These are phyloP conservation scores for Emydura subglobosa DNA, from an alignment of 2,113 vertebrate species.

Conservation along the genomic window DNA sequence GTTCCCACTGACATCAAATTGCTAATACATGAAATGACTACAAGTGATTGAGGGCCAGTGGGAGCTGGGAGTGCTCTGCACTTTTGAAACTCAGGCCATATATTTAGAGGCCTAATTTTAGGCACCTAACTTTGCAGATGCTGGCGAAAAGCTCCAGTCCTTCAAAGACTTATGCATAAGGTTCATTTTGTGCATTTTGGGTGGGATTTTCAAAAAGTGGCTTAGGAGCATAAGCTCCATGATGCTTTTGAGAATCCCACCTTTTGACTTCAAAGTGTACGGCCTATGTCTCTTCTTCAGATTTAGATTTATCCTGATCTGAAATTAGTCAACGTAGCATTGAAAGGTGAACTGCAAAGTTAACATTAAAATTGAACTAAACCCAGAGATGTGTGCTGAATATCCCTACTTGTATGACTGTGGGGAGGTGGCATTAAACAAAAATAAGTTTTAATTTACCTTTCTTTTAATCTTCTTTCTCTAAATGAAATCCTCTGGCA, in stretches of 20 bases:
- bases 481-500: background rate
- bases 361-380: fast-evolving
- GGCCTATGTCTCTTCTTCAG: background rate
- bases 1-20: background rate
- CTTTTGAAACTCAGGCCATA: background rate
- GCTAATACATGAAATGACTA: background rate
- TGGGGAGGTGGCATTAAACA: background rate
- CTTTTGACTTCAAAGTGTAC: background rate
- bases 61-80: background rate
- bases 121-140: background rate
- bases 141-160: background rate
- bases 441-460: background rate
- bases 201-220: background rate
- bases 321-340: background rate
- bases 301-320: background rate
- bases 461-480: background rate
- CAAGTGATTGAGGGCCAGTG: background rate
- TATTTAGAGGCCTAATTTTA: background rate
- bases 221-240: background rate
- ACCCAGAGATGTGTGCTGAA: fast-evolving
- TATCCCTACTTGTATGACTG: fast-evolving
- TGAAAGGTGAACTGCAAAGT: background rate
- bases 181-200: background rate
- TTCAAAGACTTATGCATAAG: background rate
- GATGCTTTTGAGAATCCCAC: background rate